Evolutionary conservation across 2,797 vertebrate genomes (phyloP).

Genomic region (Sebastes dallii): DNA sequence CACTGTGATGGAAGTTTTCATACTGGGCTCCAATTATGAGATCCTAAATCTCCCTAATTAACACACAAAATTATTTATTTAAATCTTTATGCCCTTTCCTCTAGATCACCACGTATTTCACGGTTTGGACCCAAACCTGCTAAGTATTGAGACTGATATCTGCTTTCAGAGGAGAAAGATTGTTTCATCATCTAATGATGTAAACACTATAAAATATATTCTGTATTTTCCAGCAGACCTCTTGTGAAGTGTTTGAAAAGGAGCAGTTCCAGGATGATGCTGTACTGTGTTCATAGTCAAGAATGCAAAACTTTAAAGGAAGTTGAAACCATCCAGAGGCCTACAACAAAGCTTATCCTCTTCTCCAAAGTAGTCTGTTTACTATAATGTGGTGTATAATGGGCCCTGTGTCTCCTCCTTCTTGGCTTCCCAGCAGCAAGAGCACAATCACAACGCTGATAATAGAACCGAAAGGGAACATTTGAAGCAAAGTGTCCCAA

Average conservation of each 20-base stretch:
- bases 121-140: background rate
- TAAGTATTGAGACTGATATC: background rate
- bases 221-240: background rate
- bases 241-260: background rate
- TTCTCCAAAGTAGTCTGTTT: background rate
- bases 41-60: background rate
- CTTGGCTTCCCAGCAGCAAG: slow-evolving; percentile 14
- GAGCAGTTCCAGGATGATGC: background rate
- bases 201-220: background rate
- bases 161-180: background rate
- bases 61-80: background rate
- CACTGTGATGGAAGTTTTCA: background rate
- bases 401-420: background rate
- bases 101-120: background rate
- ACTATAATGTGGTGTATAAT: background rate
- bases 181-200: background rate
- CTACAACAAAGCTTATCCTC: background rate
- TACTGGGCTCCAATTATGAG: background rate
- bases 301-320: background rate
- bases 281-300: background rate
- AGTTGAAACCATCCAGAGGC: background rate
- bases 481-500: background rate
- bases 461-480: slow-evolving; percentile 12
- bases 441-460: slow-evolving; percentile 18
- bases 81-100: background rate